These are phyloP conservation scores for Hemitrygon akajei DNA, from an alignment of 2,797 vertebrate species.

Conservation along the genomic window DNA sequence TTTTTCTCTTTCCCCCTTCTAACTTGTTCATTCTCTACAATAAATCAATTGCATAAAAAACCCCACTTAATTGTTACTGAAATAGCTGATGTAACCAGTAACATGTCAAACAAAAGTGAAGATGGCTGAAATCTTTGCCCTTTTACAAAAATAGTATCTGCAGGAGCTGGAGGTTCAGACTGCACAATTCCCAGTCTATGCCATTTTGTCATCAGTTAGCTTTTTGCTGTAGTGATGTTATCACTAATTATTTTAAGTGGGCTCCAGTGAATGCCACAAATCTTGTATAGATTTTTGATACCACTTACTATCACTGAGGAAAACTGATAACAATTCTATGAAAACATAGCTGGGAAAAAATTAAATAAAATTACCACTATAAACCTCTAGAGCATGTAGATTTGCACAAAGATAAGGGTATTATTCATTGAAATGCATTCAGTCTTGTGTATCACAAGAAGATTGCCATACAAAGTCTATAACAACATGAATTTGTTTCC, in stretches of 20 bases:
- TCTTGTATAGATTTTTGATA: neutral
- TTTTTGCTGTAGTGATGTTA: neutral
- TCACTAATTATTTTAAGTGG: slow-evolving; percentile 31
- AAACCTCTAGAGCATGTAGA: neutral
- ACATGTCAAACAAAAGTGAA: neutral
- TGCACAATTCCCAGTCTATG: neutral
- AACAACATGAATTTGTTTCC: neutral
- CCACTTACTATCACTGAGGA: neutral
- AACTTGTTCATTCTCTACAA: neutral
- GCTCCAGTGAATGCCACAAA: neutral
- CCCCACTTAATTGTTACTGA: neutral
- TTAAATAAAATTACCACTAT: neutral
- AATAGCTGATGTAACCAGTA: neutral
- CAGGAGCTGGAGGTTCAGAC: neutral
- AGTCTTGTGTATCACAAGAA: neutral
- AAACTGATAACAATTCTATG: slow-evolving; percentile 27
- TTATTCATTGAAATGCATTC: neutral
- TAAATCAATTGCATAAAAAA: neutral
- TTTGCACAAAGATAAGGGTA: slow-evolving; percentile 4
- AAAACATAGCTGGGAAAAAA: neutral
- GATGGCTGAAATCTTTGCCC: neutral
- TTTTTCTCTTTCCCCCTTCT: neutral
- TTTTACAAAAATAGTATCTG: too few species aligned
- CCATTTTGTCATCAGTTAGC: neutral
- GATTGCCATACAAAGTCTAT: neutral